Evolutionary conservation across 2,797 vertebrate species (phyloP), one percentile per base, ranked within the genome.

Genomic region (Pangasius krempfi): DNA sequence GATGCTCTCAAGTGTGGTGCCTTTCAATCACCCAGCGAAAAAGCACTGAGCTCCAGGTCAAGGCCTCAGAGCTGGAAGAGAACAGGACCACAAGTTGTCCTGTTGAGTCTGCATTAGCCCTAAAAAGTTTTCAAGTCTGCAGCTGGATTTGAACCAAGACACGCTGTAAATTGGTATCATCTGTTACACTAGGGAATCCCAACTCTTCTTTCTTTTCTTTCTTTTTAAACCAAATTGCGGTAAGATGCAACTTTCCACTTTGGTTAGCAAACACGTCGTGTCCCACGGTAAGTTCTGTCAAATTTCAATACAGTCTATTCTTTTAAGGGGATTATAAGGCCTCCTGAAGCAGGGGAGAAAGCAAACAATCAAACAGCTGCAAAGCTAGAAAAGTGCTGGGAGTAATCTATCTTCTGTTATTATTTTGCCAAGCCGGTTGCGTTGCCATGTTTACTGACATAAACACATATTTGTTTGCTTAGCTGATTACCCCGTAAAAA

Each of bases 1-100:
- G 94, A 95, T 95, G 92, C 95, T 95, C 94, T 96, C 93, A 93
- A 94, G 94, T 95, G 94, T 94, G 95, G 94, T 90, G 95, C 93
- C 93, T 94, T 95, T 95, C 94, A 95, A 94, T 95, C 95, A 94
- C 91, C 86, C 92, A 68, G 91, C 90, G 88, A 72, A 92, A 92
- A 93, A 92, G 18, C 80, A 37, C 93, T 91, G 92, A 88, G 86
- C 90, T 92, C 88, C 80, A 92, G 95, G 94, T 95, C 94, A 95
- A 93, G 94, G 93, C 94, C 90, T 22, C 50, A 25, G 82, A 86
- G 73, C 80, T 76, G 72, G 81, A 87, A 85, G 12, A 52, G 80
- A 37, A 80, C 40, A 44, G 83, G 86, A 91, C 64, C 82, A 40
- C 82, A 78, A 54, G 62, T 70, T 79, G 75, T 87, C 92, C 88